Conservation (phyloP, 2,113 vertebrate species). For the Rafetus swinhoei region DNA sequence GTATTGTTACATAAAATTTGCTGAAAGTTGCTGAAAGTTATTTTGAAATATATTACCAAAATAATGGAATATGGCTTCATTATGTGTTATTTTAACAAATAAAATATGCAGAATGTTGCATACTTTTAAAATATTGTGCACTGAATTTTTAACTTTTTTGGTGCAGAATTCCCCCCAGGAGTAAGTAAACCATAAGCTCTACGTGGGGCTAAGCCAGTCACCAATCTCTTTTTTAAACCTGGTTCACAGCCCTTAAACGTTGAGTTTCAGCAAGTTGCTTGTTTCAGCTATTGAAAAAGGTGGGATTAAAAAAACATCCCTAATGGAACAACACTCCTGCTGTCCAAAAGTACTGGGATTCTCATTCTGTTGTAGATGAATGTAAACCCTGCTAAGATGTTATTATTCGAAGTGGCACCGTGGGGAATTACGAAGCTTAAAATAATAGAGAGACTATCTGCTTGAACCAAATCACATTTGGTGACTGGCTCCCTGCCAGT, state of each 20-base stretch:
- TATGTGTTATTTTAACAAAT: too few species aligned
- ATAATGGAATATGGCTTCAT: too few species aligned
- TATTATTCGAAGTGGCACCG: neutral
- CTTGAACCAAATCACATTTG: neutral
- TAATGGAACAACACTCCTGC: neutral
- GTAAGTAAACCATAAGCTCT: neutral
- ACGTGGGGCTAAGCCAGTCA: neutral
- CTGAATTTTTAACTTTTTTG: too few species aligned
- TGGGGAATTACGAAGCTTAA: neutral
- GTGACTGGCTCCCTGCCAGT: neutral
- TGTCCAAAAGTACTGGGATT: too few species aligned
- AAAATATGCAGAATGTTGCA: too few species aligned
- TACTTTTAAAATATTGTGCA: too few species aligned
- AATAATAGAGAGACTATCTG: neutral
- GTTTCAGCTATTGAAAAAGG: neutral
- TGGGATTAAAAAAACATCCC: neutral
- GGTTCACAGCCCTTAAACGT: neutral
- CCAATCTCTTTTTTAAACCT: neutral
- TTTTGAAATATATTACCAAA: too few species aligned
- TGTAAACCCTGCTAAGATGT: conserved; percentile 8
- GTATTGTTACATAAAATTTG: too few species aligned
- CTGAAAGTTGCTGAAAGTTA: too few species aligned
- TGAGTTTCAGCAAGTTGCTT: neutral
- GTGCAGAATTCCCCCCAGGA: too few species aligned
- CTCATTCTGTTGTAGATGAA: neutral